Percentiles rank a stretch among this genome's conserved stretches.
These are phyloP conservation scores for Liodrosophila aerea DNA, from an alignment of 2,888 invertebrate genomes.

Conservation along the genomic window DNA sequence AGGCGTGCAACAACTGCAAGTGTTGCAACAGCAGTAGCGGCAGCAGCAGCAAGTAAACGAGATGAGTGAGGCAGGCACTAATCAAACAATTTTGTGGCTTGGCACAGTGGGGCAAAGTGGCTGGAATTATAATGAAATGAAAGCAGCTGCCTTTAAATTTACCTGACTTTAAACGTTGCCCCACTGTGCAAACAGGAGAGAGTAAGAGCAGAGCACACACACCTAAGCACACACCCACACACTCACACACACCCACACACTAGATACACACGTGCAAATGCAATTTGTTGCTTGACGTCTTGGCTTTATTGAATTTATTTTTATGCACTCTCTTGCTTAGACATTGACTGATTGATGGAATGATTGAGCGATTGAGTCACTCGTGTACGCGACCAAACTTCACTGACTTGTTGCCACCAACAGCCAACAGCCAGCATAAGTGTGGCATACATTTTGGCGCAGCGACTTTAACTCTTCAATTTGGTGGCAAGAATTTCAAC, in stretches of 20 bases:
- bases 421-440: neutral
- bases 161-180: too few species aligned
- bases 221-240: neutral
- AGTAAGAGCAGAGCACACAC: neutral
- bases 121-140: too few species aligned
- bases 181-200: conserved; percentile 1
- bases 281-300: conserved; percentile 59
- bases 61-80: conserved; percentile 33
- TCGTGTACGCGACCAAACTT: conserved; percentile 28
- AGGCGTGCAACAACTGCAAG: conserved; percentile 2
- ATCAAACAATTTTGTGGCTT: conserved; percentile 62
- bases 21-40: neutral
- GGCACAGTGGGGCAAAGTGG: too few species aligned
- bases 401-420: conserved; percentile 6
- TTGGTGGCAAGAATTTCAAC: neutral
- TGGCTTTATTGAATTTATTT: conserved; percentile 73
- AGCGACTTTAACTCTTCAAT: neutral
- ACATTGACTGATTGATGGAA: conserved; percentile 60
- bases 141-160: too few species aligned
- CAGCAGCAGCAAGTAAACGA: neutral
- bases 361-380: conserved; percentile 43
- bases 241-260: neutral
- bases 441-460: conserved; percentile 24
- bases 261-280: conserved; percentile 39
- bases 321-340: conserved; percentile 58